Conservation (phyloP, 2,888 invertebrate genomes). For the Imbricaverruca yamaguchii region DNA sequence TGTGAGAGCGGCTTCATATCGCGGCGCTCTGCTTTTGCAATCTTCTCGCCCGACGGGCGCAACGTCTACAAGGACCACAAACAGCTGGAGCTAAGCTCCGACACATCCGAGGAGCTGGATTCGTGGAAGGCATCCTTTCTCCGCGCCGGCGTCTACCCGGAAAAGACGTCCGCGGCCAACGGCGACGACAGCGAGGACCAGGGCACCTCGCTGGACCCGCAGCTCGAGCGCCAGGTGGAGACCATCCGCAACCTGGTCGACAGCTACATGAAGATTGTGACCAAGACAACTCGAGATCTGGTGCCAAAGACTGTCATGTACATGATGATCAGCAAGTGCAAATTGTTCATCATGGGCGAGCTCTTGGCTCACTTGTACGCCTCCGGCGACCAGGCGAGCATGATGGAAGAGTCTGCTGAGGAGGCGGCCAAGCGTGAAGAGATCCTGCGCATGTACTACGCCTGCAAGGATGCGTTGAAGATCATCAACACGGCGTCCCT, state of each 20-base stretch:
- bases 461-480: slow-evolving; percentile 92
- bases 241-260: slow-evolving; percentile 98
- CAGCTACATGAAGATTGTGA: slow-evolving; percentile 97
- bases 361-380: slow-evolving; percentile 94
- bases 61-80: slow-evolving; percentile 97
- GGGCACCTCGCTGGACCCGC: slow-evolving; percentile 51
- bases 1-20: slow-evolving; percentile 98
- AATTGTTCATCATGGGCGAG: slow-evolving; percentile 96
- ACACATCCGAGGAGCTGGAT: slow-evolving; percentile 94
- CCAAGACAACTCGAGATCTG: slow-evolving; percentile 95
- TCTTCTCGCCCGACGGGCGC: slow-evolving; percentile 96
- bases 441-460: slow-evolving; percentile 98
- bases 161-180: slow-evolving; percentile 58
- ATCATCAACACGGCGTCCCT: slow-evolving; percentile 98
- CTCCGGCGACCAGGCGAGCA: slow-evolving; percentile 86
- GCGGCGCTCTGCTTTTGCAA: slow-evolving; percentile 90
- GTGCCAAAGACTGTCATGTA: slow-evolving; percentile 99
- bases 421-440: slow-evolving; percentile 96
- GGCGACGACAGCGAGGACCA: slow-evolving; percentile 29
- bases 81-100: slow-evolving; percentile 95
- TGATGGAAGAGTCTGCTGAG: slow-evolving; percentile 99
- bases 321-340: slow-evolving; percentile 92
- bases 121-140: slow-evolving; percentile 99
- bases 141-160: slow-evolving; percentile 97
- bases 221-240: slow-evolving; percentile 96